Percentiles rank a stretch among this genome's conserved stretches.
These are phyloP conservation scores for Erebia palarica DNA, from an alignment of 2,888 invertebrate genomes.

Conservation along the genomic window DNA sequence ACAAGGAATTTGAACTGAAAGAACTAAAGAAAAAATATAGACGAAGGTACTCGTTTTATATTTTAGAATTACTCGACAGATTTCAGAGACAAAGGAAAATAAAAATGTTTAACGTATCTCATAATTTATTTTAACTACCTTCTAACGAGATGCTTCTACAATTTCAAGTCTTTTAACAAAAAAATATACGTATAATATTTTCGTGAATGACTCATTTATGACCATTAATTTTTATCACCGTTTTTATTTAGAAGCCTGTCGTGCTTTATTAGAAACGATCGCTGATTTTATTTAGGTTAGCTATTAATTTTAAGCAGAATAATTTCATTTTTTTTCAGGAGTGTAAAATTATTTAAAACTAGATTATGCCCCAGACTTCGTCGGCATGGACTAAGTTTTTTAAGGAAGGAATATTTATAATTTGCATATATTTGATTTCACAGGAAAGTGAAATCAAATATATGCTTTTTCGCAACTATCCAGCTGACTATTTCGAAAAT, in stretches of 20 bases:
- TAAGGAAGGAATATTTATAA: no score
- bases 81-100: slow-evolving; percentile 12
- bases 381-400: no score
- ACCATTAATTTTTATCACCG: slow-evolving; percentile 44
- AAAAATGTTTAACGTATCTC: slow-evolving; percentile 16
- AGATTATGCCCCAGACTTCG: no score
- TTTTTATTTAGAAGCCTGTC: slow-evolving; percentile 25
- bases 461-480: no score
- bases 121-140: slow-evolving; percentile 43
- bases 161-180: slow-evolving; percentile 36
- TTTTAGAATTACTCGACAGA: neutral
- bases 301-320: neutral
- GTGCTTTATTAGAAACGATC: slow-evolving; percentile 22
- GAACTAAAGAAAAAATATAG: no score
- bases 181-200: slow-evolving; percentile 45
- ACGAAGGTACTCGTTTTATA: no score
- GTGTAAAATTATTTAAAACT: no score
- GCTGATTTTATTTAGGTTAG: slow-evolving; percentile 21
- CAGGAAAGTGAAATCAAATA: no score
- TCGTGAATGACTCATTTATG: slow-evolving; percentile 45
- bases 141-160: slow-evolving; percentile 49
- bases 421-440: no score
- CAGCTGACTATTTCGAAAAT: no score
- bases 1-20: no score
- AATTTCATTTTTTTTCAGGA: neutral